Evolutionary conservation across 2,797 vertebrate species (phyloP), one percentile per base, ranked within the genome.

Genomic region (Halcyon smyrnensis): DNA sequence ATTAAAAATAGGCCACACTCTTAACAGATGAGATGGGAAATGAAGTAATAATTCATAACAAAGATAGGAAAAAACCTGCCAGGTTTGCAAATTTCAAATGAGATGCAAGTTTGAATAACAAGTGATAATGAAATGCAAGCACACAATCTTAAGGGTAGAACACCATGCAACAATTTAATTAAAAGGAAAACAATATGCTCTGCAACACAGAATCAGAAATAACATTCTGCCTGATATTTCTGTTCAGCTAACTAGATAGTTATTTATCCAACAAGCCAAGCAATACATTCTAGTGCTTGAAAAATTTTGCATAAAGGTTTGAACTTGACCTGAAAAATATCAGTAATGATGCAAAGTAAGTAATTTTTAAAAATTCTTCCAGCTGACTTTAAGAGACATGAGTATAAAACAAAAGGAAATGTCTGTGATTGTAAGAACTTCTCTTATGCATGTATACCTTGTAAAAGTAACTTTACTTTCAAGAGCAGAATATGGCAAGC

Each of bases 391-490:
- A 93, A 93, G 91, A 76, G 74, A 94, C 41, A 32, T 1, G 5
- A 88, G 23, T 57, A 87, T 77, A 73, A 95, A 88, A 83, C 41
- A 96, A 96, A 95, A n/a, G 90, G 76, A 96, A 97, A 96, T 82
- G 57, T 97, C 92, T 92, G 71, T 96, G 91, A 50, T 69, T 93
- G 85, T 73, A 75, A 89, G 91, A 96, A 89, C 80, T 91, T 94
- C 84, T 95, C 54, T 84, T 95, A 37, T 10, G 56, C 45, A 91
- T 78, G 74, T 85, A 45, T 77, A 84, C 73, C 82, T 97, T 95
- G 97, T 37, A 94, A 88, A 98, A 95, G 92, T 65, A 89, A 87
- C 68, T 97, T 93, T 56, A 45, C 57, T 97, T 97, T 96, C 95
- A 97, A 96, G 97, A 93, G 59, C 21, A 75, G 88, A 94, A 94